Percentiles rank a stretch among this genome's conserved stretches.
Evolutionary conservation across 2,113 vertebrate species (phyloP).

Genomic region (Lota lota): DNA sequence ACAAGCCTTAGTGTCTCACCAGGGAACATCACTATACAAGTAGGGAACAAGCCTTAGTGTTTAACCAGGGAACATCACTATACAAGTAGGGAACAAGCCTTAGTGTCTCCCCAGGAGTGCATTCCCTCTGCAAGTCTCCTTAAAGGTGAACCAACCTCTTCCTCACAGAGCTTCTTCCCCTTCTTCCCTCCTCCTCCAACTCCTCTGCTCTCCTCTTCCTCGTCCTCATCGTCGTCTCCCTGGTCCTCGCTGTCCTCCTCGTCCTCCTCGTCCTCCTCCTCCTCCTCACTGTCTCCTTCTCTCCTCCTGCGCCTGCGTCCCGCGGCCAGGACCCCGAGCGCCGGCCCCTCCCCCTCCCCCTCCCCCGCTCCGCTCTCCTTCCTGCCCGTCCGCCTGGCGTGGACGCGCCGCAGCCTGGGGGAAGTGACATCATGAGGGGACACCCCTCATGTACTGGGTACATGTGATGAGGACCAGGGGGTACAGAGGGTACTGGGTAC

Average conservation of each 20-base stretch:
- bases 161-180: slow-evolving; percentile 85
- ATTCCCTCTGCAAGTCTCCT: too few relatives aligned
- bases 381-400: slow-evolving; percentile 86
- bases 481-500: too few relatives aligned
- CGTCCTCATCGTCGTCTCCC: slow-evolving; percentile 80
- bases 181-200: slow-evolving; percentile 85
- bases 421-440: not conserved
- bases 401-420: slow-evolving; percentile 83
- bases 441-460: too few relatives aligned
- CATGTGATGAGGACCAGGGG: too few relatives aligned
- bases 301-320: slow-evolving; percentile 84
- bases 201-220: slow-evolving; percentile 86
- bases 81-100: slow-evolving; percentile 16
- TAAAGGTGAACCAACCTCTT: slow-evolving; percentile 84
- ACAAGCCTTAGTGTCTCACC: too few relatives aligned
- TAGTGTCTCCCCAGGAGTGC: too few relatives aligned
- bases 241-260: slow-evolving; percentile 86
- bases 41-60: slow-evolving; percentile 25
- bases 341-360: slow-evolving; percentile 76
- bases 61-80: not conserved
- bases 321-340: slow-evolving; percentile 66
- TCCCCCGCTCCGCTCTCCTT: slow-evolving; percentile 77
- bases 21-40: too few relatives aligned
- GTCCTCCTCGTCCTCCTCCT: slow-evolving; percentile 84
- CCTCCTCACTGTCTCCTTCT: slow-evolving; percentile 87